Evolutionary conservation across 2,797 vertebrate species (phyloP).

Genomic region (Amazona finschi): DNA sequence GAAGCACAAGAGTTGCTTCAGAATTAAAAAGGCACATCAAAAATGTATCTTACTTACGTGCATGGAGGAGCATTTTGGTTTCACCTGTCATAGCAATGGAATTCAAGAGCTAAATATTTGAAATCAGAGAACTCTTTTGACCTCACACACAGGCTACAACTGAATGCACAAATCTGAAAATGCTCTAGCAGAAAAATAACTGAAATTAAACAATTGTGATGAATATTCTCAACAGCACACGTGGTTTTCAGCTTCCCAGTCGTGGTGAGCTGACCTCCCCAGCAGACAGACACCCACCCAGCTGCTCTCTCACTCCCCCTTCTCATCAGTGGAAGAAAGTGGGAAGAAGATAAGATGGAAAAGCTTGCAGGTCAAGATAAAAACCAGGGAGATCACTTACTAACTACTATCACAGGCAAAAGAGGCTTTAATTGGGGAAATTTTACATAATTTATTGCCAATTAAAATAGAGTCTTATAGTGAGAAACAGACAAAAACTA

Average conservation of each 20-base stretch:
- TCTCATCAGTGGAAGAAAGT: background rate
- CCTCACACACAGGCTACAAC: background rate
- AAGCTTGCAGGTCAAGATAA: background rate
- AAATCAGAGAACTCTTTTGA: background rate
- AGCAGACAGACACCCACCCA: background rate
- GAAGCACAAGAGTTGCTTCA: background rate
- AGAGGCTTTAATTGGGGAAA: background rate
- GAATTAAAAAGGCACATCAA: background rate
- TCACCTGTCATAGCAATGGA: background rate
- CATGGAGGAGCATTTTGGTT: fast-evolving
- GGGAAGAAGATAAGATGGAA: background rate
- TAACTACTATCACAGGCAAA: background rate
- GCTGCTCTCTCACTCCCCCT: background rate
- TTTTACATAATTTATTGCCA: background rate
- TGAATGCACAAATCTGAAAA: background rate
- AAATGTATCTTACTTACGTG: fast-evolving
- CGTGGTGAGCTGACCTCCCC: background rate
- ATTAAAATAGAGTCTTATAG: background rate
- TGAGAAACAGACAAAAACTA: background rate
- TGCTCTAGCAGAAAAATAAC: background rate
- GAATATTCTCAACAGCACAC: background rate
- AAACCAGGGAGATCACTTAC: background rate
- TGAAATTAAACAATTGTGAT: background rate
- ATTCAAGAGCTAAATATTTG: background rate
- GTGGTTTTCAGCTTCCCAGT: background rate